A percentile compares a stretch with the other conserved stretches of the same genome.
phyloP scores from a whole-genome alignment of 2,113 vertebrate species.

The Coreoperca whiteheadi region DNA sequence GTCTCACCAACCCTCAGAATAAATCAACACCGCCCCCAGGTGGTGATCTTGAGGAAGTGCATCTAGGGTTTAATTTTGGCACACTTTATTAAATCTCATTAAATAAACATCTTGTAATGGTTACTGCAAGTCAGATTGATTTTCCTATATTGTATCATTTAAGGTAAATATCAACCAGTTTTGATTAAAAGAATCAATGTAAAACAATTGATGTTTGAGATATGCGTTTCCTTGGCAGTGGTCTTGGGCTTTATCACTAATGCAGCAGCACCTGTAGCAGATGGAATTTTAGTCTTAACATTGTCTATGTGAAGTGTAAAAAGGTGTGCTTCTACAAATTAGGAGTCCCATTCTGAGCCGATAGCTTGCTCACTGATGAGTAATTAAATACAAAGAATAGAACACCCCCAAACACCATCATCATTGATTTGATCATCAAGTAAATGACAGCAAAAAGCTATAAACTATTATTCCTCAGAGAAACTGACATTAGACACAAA shows the following conservation, averaged over 20 bases:
- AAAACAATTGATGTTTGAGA: background rate
- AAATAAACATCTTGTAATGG: background rate
- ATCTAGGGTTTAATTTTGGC: background rate
- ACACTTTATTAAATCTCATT: background rate
- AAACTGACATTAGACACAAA: background rate
- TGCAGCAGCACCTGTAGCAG: too few species aligned
- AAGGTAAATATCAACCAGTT: background rate
- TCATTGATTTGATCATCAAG: too few species aligned
- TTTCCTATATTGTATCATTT: background rate
- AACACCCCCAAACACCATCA: background rate
- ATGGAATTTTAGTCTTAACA: background rate
- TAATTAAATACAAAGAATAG: background rate
- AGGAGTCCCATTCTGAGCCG: background rate
- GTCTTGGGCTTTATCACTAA: background rate
- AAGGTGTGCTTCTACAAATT: background rate
- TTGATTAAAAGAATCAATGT: background rate
- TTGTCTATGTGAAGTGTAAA: background rate
- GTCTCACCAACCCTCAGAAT: background rate
- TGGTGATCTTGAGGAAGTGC: background rate
- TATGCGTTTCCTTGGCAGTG: background rate
- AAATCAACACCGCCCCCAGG: slow-evolving; percentile 42
- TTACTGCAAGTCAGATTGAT: background rate
- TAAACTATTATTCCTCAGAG: background rate
- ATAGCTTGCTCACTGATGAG: background rate
- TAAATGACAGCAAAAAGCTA: background rate